Conservation (phyloP, 2,113 vertebrate genomes). For the Poeciliopsis turrubarensis region DNA sequence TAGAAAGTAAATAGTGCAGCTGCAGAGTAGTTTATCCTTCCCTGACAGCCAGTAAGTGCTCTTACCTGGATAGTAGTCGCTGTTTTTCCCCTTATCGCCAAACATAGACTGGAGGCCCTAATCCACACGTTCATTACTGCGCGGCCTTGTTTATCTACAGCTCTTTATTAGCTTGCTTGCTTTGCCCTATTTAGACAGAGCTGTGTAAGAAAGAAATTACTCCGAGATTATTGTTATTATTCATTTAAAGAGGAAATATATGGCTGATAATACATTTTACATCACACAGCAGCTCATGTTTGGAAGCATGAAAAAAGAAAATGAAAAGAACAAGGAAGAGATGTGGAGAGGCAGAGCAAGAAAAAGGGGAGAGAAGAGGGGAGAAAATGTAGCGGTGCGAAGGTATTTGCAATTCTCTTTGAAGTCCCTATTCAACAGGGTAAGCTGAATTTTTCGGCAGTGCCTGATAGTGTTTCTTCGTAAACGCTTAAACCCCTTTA, state of each 20-base stretch:
- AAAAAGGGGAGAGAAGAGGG: constrained; percentile 24
- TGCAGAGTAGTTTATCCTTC: constrained; percentile 60
- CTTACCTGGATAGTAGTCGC: constrained; percentile 66
- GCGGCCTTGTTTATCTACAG: constrained; percentile 71
- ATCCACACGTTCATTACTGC: constrained; percentile 75
- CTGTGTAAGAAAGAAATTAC: constrained; percentile 76
- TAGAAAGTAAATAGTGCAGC: constrained; percentile 42
- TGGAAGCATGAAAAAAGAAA: constrained; percentile 64
- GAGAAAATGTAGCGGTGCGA: constrained; percentile 73
- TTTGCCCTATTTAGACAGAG: constrained; percentile 68
- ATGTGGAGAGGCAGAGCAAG: constrained; percentile 26
- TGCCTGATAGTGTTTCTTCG: constrained; percentile 95
- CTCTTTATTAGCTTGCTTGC: constrained; percentile 65
- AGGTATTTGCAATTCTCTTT: constrained; percentile 97
- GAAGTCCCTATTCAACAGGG: constrained; percentile 97
- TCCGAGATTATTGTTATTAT: constrained; percentile 81
- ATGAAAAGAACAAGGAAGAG: constrained; percentile 67
- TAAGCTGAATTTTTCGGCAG: constrained; percentile 95
- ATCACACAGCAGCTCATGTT: constrained; percentile 70
- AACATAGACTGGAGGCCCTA: constrained; percentile 69
- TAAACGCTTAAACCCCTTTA: constrained; percentile 99
- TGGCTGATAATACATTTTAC: constrained; percentile 79
- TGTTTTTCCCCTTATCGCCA: constrained; percentile 65
- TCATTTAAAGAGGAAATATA: constrained; percentile 80
- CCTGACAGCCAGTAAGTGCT: constrained; percentile 62